phyloP scores from a whole-genome alignment of 2,888 invertebrate species.

The Ichneumoninae sp. region DNA sequence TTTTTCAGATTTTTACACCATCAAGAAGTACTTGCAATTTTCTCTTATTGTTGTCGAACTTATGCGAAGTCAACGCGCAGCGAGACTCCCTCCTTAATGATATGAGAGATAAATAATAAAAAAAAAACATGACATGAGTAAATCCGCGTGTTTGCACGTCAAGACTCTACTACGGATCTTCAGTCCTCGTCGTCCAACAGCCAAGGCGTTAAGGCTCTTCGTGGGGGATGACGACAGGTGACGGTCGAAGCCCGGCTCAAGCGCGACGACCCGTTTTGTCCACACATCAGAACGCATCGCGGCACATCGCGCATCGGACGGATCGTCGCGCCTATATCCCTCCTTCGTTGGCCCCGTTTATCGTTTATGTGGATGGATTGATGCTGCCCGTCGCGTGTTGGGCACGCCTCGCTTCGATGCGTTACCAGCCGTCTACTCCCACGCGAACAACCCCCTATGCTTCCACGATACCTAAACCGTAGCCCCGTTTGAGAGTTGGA shows the following conservation, averaged over 20 bases:
- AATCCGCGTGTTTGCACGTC: constrained; percentile 6
- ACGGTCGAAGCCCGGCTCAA: constrained; percentile 81
- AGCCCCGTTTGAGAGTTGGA: constrained; percentile 80
- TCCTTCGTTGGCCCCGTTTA: constrained; percentile 74
- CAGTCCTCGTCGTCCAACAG: constrained; percentile 29
- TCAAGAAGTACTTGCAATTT: too few relatives aligned
- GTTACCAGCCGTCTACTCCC: constrained; percentile 85
- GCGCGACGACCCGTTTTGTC: constrained; percentile 81
- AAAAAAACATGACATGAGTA: neutral
- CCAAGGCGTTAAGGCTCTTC: constrained; percentile 41
- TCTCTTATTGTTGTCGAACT: too few relatives aligned
- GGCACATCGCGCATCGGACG: constrained; percentile 64
- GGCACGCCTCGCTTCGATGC: constrained; percentile 83
- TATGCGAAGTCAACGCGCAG: too few relatives aligned
- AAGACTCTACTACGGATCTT: constrained; percentile 15
- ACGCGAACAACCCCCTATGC: constrained; percentile 77
- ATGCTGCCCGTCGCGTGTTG: constrained; percentile 82
- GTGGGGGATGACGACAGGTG: constrained; percentile 76
- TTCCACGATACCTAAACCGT: constrained; percentile 66
- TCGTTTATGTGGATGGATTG: constrained; percentile 83
- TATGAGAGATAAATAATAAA: neutral
- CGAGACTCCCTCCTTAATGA: neutral
- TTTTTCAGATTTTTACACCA: too few relatives aligned
- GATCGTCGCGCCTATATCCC: constrained; percentile 58
- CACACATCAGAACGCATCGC: constrained; percentile 74